Conservation (phyloP, 2,797 vertebrate genomes). For the Microctenopoma lineatum region DNA sequence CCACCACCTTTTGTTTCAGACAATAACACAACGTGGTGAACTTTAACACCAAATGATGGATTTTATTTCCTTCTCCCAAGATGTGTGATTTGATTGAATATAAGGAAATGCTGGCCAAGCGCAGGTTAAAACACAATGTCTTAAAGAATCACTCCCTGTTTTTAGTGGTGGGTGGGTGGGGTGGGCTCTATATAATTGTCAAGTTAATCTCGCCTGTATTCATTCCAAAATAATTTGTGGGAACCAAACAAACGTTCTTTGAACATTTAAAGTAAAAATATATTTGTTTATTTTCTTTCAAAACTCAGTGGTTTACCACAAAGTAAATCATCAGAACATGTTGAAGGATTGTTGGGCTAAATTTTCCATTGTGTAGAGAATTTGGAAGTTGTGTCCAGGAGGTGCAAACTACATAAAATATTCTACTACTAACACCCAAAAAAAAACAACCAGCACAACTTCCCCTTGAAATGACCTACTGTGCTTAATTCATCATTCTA, state of each 20-base stretch:
- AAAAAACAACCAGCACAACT: constrained; percentile 9
- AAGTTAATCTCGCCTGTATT: background rate
- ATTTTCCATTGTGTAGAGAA: constrained; percentile 17
- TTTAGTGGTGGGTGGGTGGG: background rate
- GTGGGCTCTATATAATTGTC: background rate
- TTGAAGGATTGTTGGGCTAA: background rate
- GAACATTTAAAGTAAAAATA: constrained; percentile 25
- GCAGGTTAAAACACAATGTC: background rate
- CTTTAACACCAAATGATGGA: constrained; percentile 26
- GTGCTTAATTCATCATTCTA: background rate
- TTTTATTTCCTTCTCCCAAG: constrained; percentile 9
- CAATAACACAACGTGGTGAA: constrained; percentile 10
- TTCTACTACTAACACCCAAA: background rate
- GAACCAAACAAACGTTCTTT: constrained; percentile 34
- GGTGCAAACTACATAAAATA: background rate
- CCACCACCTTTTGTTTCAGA: constrained; percentile 6
- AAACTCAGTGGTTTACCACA: constrained; percentile 30
- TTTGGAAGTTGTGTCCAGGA: background rate
- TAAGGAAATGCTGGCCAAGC: background rate
- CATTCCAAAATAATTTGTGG: constrained; percentile 1
- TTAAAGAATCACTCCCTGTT: background rate
- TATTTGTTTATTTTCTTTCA: constrained; percentile 26
- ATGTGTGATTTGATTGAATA: background rate
- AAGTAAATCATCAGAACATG: constrained; percentile 22
- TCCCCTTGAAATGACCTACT: background rate